Evolutionary conservation across 2,888 invertebrate genomes (phyloP).

Genomic region (Lottia scabra): DNA sequence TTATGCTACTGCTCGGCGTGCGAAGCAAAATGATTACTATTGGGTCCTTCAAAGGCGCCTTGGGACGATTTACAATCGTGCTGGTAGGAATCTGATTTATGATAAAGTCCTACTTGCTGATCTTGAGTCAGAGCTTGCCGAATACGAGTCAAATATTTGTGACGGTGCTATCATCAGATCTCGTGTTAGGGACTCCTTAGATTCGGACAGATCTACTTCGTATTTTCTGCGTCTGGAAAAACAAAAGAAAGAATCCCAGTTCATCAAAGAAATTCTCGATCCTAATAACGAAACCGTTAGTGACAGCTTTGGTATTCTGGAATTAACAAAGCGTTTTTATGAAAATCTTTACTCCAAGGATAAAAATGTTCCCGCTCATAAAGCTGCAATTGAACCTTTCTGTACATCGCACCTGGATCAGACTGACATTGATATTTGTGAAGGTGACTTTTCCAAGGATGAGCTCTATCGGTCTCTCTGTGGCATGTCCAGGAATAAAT

Average conservation of each 20-base stretch:
- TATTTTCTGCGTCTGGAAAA: slow-evolving; percentile 20
- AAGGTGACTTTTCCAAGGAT: slow-evolving; percentile 9
- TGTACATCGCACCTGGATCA: neutral
- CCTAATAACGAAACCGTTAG: neutral
- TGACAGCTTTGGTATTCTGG: neutral
- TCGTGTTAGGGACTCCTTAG: neutral
- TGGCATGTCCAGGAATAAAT: slow-evolving; percentile 30
- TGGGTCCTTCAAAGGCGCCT: neutral
- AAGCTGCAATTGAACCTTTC: slow-evolving; percentile 3
- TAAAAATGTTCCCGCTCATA: slow-evolving; percentile 8
- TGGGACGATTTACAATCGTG: neutral
- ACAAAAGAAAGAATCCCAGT: slow-evolving; percentile 6
- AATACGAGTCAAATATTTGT: neutral
- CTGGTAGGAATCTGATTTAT: neutral
- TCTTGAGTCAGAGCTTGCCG: neutral
- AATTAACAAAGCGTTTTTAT: slow-evolving; percentile 10
- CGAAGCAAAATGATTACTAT: neutral
- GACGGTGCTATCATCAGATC: neutral
- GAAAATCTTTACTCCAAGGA: slow-evolving; percentile 8
- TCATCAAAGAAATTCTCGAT: slow-evolving; percentile 10
- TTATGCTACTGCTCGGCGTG: neutral
- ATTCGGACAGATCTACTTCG: neutral
- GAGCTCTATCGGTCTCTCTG: slow-evolving; percentile 15
- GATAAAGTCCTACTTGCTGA: neutral
- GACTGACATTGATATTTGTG: neutral